These are phyloP conservation scores for Corythornis leucogaster DNA, from an alignment of 2,797 vertebrate species.

Conservation along the genomic window DNA sequence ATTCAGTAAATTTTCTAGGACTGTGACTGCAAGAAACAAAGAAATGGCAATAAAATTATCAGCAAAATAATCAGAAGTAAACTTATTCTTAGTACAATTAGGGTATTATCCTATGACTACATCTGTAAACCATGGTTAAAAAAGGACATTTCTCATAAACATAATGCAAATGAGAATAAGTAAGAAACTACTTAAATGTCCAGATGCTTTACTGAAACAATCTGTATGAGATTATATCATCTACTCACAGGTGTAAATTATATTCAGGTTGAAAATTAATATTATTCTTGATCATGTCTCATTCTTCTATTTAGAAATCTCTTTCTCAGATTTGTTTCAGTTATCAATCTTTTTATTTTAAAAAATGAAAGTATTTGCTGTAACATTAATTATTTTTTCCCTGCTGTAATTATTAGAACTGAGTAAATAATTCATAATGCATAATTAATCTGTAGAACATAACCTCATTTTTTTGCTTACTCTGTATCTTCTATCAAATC, in stretches of 20 bases:
- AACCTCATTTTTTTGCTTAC: slow-evolving; percentile 47
- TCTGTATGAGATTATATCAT: not conserved
- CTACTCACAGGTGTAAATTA: not conserved
- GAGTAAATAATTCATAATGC: slow-evolving; percentile 64
- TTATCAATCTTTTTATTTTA: slow-evolving; percentile 60
- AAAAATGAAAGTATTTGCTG: slow-evolving; percentile 65
- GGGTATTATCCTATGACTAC: not conserved
- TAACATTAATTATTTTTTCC: slow-evolving; percentile 64
- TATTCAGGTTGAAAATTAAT: not conserved
- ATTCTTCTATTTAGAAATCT: slow-evolving; percentile 26
- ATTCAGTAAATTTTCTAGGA: not conserved
- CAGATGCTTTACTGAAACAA: not conserved
- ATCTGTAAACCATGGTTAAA: not conserved
- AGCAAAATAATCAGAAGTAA: not conserved
- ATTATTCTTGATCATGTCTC: slow-evolving; percentile 51
- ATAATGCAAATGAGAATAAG: not conserved
- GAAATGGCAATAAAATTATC: not conserved
- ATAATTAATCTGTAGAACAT: slow-evolving; percentile 59
- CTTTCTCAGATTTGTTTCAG: slow-evolving; percentile 42
- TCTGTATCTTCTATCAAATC: slow-evolving; percentile 27
- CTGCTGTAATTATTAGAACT: slow-evolving; percentile 62
- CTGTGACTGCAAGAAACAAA: not conserved
- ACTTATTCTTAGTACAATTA: not conserved
- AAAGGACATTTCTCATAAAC: not conserved
- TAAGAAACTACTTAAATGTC: not conserved